Percentiles rank a stretch among this genome's conserved stretches.
Conservation (phyloP, 2,797 vertebrate species). For the Gadopsis bispinosus region DNA sequence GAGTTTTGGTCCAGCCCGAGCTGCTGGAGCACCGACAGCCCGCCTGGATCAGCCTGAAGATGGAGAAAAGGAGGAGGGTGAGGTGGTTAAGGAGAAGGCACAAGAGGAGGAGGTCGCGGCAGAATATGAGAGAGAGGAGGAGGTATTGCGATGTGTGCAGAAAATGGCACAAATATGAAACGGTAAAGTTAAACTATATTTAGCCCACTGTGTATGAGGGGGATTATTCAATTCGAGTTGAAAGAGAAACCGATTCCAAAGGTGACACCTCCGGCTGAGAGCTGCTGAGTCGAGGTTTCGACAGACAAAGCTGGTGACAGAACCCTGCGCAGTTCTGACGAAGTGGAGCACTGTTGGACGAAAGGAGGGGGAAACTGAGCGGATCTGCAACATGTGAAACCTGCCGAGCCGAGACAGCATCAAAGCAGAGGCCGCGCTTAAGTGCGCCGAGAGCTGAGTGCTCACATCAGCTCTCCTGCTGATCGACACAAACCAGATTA, state of each 20-base stretch:
- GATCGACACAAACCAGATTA: slow-evolving; percentile 74
- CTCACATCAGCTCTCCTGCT: slow-evolving; percentile 61
- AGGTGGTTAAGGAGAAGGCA: background rate
- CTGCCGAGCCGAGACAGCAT: slow-evolving; percentile 20
- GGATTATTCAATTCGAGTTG: slow-evolving; percentile 20
- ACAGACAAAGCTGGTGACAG: slow-evolving; percentile 18
- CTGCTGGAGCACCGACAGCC: slow-evolving; percentile 89
- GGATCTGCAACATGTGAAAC: slow-evolving; percentile 20
- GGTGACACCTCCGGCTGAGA: slow-evolving; percentile 23
- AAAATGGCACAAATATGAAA: background rate
- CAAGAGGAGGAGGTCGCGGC: background rate
- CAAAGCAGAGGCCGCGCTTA: slow-evolving; percentile 34
- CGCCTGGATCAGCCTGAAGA: slow-evolving; percentile 84
- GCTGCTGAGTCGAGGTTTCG: slow-evolving; percentile 23
- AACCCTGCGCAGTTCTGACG: slow-evolving; percentile 14
- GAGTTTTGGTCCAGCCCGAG: slow-evolving; percentile 89
- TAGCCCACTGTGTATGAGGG: background rate
- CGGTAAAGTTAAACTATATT: slow-evolving; percentile 11
- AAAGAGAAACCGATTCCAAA: slow-evolving; percentile 36
- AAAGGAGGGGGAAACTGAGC: slow-evolving; percentile 8
- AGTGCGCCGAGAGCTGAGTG: slow-evolving; percentile 61
- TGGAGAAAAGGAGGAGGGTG: background rate
- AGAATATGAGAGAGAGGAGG: slow-evolving; percentile 27
- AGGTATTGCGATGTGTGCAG: background rate
- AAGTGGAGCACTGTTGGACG: slow-evolving; percentile 17